Percentiles rank a stretch among this genome's conserved stretches.
Evolutionary conservation across 2,113 vertebrate genomes (phyloP).

Genomic region (Pseudopodoces humilis): DNA sequence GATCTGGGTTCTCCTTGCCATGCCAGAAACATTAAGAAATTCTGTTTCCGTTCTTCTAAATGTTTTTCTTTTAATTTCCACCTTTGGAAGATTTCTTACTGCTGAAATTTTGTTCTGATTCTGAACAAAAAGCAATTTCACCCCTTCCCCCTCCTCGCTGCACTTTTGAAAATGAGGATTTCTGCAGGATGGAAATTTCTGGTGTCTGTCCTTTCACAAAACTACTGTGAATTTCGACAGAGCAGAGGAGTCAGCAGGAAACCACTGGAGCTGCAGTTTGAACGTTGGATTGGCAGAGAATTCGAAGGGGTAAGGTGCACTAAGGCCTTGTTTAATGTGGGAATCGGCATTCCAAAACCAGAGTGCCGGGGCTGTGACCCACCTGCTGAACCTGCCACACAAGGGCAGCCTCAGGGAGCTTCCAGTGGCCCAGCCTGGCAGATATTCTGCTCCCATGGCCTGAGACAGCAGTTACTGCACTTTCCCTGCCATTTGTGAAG

Average conservation of each 20-base stretch:
- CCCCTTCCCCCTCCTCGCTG: rapidly evolving
- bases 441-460: neutral
- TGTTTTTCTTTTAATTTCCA: neutral
- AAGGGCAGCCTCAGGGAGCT: neutral
- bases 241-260: neutral
- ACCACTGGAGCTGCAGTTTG: neutral
- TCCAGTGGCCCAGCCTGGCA: neutral
- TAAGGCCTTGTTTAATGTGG: neutral
- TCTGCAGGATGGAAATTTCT: neutral
- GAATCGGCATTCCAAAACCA: neutral
- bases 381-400: neutral
- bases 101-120: neutral
- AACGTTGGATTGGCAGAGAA: neutral
- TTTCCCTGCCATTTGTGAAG: neutral
- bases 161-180: neutral
- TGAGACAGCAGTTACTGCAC: neutral
- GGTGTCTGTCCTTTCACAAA: neutral
- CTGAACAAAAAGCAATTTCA: neutral
- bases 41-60: neutral
- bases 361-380: neutral
- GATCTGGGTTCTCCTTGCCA: neutral
- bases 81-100: neutral
- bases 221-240: neutral
- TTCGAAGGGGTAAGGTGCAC: neutral
- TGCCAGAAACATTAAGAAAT: neutral